Conservation (phyloP, 1,140 invertebrate genomes). For the Holotrichia oblita region DNA sequence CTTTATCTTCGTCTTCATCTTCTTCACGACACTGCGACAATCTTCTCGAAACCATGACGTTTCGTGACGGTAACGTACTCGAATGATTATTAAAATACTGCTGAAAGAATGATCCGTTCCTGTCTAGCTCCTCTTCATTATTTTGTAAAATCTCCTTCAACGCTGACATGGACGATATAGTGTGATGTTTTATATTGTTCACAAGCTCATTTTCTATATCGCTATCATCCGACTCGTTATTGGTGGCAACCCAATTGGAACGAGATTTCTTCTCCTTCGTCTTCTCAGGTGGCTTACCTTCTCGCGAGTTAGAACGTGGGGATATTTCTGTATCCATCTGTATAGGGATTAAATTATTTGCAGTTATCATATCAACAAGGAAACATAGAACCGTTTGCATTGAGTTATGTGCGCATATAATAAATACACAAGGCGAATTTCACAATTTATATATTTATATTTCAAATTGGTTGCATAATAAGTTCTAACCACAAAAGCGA, state of each 20-base stretch:
- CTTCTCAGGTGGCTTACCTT: conserved; percentile 2
- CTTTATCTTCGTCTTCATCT: conserved; percentile 78
- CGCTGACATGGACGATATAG: conserved; percentile 71
- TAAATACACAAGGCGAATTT: too few relatives aligned
- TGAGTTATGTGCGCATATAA: too few relatives aligned
- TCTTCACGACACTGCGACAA: conserved; percentile 84
- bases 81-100: conserved; percentile 78
- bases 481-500: too few relatives aligned
- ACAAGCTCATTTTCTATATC: conserved; percentile 73
- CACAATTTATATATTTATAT: too few relatives aligned
- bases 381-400: conserved; percentile 6
- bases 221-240: conserved; percentile 62
- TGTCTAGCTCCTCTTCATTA: conserved; percentile 62
- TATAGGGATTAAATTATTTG: conserved; percentile 6
- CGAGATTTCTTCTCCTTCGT: conserved; percentile 28
- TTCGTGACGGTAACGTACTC: conserved; percentile 61
- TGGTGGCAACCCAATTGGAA: conserved; percentile 30
- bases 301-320: conserved; percentile 40
- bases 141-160: conserved; percentile 65
- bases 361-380: neutral
- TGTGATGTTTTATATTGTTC: conserved; percentile 74
- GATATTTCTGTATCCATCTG: conserved; percentile 49
- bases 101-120: conserved; percentile 72
- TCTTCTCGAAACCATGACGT: conserved; percentile 64
- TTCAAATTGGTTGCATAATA: too few relatives aligned